Percentiles rank a stretch among this genome's conserved stretches.
These are phyloP conservation scores for Papilio xuthus DNA, from an alignment of 1,140 invertebrate genomes.

Conservation along the genomic window DNA sequence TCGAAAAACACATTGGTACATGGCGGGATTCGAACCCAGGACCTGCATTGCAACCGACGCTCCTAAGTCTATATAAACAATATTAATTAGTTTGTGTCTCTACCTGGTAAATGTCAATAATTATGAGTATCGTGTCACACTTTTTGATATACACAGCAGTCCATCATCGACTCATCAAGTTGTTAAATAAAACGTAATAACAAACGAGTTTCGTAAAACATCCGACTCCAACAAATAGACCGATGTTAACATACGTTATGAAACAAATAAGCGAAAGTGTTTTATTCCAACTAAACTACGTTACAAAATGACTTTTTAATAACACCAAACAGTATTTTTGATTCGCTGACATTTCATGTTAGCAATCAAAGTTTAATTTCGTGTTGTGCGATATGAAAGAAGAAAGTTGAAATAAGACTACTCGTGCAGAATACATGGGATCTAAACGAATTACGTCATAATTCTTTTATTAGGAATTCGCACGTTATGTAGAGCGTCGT, in stretches of 20 bases:
- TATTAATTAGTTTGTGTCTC: no score
- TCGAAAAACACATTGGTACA: no score
- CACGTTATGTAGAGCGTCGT: no score
- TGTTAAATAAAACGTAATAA: constrained; percentile 15
- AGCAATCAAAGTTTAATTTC: neutral
- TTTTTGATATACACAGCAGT: constrained; percentile 2
- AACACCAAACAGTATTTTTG: constrained; percentile 35
- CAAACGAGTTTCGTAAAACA: constrained; percentile 46
- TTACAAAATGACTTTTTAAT: constrained; percentile 55
- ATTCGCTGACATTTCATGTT: constrained; percentile 1
- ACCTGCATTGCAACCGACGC: no score
- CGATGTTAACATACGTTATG: constrained; percentile 47
- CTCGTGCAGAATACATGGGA: neutral
- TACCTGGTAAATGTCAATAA: no score
- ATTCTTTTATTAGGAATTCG: no score
- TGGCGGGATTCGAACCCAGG: no score
- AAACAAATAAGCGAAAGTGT: constrained; percentile 58
- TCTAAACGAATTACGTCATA: no score
- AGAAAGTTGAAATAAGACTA: neutral
- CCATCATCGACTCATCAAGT: constrained; percentile 26
- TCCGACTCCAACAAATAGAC: constrained; percentile 50
- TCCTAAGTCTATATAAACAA: no score
- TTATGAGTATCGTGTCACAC: neutral
- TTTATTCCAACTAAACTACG: constrained; percentile 44
- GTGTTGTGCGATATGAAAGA: neutral